These are phyloP conservation scores for Ictidomys tridecemlineatus DNA, from an alignment of 2,113 vertebrate species.

Conservation along the genomic window DNA sequence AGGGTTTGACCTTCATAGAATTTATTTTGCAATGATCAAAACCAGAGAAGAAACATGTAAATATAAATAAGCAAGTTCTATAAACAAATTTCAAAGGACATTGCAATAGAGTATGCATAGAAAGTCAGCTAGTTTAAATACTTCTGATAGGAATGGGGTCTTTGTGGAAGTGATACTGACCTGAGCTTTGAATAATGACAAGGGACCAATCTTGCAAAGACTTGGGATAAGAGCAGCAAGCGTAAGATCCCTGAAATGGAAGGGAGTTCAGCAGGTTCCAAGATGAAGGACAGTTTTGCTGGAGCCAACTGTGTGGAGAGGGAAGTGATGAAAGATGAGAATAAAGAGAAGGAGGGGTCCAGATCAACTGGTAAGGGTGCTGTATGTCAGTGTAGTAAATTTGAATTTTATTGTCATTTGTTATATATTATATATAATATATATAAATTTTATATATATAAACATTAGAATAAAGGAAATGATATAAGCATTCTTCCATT, in stretches of 20 bases:
- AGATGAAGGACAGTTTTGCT: not conserved
- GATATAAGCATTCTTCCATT: not conserved
- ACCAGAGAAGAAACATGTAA: not conserved
- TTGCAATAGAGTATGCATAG: not conserved
- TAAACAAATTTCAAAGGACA: not conserved
- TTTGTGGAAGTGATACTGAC: not conserved
- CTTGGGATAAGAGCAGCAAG: not conserved
- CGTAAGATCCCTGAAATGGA: not conserved
- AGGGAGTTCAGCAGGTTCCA: not conserved
- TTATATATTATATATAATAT: not conserved
- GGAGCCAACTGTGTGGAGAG: not conserved
- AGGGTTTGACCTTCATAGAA: not conserved
- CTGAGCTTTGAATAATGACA: not conserved
- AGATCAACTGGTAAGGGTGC: not conserved
- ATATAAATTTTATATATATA: not conserved
- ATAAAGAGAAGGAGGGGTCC: not conserved
- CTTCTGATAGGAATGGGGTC: not conserved
- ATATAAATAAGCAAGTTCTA: not conserved
- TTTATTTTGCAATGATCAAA: not conserved
- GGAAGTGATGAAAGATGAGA: not conserved
- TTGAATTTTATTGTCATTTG: not conserved
- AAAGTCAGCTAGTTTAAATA: not conserved
- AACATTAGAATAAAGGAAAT: not conserved
- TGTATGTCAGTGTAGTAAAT: not conserved
- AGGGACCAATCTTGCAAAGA: not conserved